A percentile compares a stretch with the other conserved stretches of the same genome.
phyloP scores from a whole-genome alignment of 2,797 vertebrate species.

The Hirundo rustica region DNA sequence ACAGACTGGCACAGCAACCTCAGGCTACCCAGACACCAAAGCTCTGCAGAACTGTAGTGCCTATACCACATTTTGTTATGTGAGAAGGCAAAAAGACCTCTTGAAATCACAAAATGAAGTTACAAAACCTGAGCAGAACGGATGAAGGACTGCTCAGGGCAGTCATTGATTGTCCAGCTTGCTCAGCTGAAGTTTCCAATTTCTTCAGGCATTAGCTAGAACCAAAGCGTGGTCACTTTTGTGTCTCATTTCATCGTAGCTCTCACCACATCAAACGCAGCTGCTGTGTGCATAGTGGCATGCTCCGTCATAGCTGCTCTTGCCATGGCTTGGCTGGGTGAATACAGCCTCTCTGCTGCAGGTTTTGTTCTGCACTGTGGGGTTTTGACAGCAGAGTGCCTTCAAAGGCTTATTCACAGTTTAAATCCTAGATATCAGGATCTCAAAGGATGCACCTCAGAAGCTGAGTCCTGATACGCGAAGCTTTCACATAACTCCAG shows the following conservation, averaged over 20 bases:
- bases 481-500: neutral
- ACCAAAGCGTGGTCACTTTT: fast-evolving
- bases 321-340: neutral
- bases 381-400: neutral
- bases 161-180: neutral
- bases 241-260: neutral
- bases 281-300: fast-evolving
- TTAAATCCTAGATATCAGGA: neutral
- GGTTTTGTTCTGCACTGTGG: neutral
- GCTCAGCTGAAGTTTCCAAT: neutral
- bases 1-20: neutral
- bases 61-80: neutral
- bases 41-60: neutral
- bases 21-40: neutral
- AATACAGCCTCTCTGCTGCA: neutral
- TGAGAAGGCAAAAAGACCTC: neutral
- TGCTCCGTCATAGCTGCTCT: neutral
- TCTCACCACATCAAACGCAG: neutral
- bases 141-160: neutral
- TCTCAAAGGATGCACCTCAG: neutral
- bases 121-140: neutral
- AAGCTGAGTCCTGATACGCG: neutral
- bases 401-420: neutral
- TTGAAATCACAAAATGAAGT: neutral
- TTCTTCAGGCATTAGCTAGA: neutral